Evolutionary conservation across 2,888 invertebrate species (phyloP).

Genomic region (Amorpha juglandis): DNA sequence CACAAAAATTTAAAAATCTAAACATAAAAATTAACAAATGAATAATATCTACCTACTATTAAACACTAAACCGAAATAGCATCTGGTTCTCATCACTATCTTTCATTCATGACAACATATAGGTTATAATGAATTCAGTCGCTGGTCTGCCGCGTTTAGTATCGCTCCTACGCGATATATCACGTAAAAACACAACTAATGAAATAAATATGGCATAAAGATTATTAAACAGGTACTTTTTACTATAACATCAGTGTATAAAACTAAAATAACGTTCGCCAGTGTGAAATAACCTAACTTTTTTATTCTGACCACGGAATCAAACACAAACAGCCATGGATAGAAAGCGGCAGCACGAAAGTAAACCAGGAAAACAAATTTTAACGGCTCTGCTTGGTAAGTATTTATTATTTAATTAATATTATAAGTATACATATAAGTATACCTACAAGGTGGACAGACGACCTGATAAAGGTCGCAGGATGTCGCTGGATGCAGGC

Average conservation of each 20-base stretch:
- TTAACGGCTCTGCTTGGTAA: slow-evolving; percentile 66
- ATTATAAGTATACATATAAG: no score
- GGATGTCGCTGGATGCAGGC: no score
- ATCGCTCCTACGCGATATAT: neutral
- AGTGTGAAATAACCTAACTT: slow-evolving; percentile 26
- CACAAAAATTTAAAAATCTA: no score
- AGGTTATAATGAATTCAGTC: slow-evolving; percentile 24
- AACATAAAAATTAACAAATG: neutral
- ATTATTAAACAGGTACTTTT: neutral
- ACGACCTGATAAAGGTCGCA: no score
- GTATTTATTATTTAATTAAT: slow-evolving; percentile 35
- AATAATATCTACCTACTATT: neutral
- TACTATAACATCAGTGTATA: neutral
- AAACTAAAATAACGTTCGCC: slow-evolving; percentile 9
- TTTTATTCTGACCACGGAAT: slow-evolving; percentile 33
- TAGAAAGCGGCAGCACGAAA: slow-evolving; percentile 41
- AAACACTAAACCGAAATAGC: slow-evolving; percentile 18
- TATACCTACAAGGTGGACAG: no score
- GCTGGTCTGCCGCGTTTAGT: slow-evolving; percentile 11
- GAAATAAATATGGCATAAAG: slow-evolving; percentile 26
- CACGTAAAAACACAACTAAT: neutral
- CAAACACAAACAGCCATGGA: slow-evolving; percentile 49
- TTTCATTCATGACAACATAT: slow-evolving; percentile 23
- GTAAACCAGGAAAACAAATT: slow-evolving; percentile 57
- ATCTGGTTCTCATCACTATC: neutral